Percentiles rank a stretch among this genome's conserved stretches.
Evolutionary conservation across 2,888 invertebrate species (phyloP).

Genomic region (Papilio demoleus): DNA sequence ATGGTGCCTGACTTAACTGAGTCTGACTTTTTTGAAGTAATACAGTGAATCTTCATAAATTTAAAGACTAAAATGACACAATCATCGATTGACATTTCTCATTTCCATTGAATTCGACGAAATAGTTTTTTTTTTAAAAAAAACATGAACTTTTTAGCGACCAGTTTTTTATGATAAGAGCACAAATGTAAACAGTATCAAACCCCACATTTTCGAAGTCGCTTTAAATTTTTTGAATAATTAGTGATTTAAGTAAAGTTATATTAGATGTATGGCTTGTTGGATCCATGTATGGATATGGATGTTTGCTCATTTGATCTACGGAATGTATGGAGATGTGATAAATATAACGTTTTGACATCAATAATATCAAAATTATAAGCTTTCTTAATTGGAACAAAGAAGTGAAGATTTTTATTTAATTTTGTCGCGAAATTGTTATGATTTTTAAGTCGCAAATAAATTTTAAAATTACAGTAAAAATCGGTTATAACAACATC

Average conservation of each 20-base stretch:
- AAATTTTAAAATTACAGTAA: too few species aligned
- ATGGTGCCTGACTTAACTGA: too few species aligned
- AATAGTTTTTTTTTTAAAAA: background rate
- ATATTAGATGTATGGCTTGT: slow-evolving; percentile 26
- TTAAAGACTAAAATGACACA: too few species aligned
- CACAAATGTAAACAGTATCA: slow-evolving; percentile 16
- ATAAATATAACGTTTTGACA: background rate
- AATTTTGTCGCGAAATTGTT: background rate
- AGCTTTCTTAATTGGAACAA: too few species aligned
- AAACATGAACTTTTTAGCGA: background rate
- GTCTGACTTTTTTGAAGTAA: too few species aligned
- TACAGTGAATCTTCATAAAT: too few species aligned
- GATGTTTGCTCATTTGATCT: background rate
- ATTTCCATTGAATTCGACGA: slow-evolving; percentile 2
- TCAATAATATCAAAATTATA: background rate
- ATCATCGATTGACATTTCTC: too few species aligned
- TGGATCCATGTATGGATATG: background rate
- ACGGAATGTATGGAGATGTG: background rate
- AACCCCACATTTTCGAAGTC: slow-evolving; percentile 20
- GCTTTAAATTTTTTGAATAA: slow-evolving; percentile 29
- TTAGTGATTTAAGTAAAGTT: slow-evolving; percentile 24
- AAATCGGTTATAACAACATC: too few species aligned
- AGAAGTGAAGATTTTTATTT: too few species aligned
- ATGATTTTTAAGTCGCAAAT: too few species aligned
- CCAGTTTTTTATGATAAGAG: slow-evolving; percentile 3